Evolutionary conservation across 2,797 vertebrate genomes (phyloP).

Genomic region (Knipowitschia caucasica): DNA sequence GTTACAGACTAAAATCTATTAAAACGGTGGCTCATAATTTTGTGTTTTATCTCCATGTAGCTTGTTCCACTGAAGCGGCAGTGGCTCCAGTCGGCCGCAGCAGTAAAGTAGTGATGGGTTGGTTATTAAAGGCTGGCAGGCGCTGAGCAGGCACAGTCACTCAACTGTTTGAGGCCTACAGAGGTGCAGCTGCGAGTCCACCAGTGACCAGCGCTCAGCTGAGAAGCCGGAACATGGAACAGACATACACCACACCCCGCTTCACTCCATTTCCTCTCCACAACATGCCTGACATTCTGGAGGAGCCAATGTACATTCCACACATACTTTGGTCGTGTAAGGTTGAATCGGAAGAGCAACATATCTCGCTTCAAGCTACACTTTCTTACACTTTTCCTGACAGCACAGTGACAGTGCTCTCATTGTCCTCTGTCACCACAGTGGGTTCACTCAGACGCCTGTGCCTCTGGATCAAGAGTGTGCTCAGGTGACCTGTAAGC

Average conservation of each 20-base stretch:
- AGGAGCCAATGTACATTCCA: conserved; percentile 71
- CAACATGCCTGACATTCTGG: conserved; percentile 69
- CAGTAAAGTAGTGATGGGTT: conserved; percentile 43
- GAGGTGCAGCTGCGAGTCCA: conserved; percentile 58
- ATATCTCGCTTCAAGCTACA: conserved; percentile 30
- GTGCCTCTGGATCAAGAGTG: conserved; percentile 20
- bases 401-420: conserved; percentile 15
- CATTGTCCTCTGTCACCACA: conserved; percentile 18
- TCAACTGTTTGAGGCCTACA: conserved; percentile 55
- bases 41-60: conserved; percentile 19
- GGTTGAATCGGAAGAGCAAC: conserved; percentile 24
- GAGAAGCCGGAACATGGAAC: conserved; percentile 51
- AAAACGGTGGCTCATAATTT: neutral
- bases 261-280: conserved; percentile 41
- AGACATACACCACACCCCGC: conserved; percentile 21
- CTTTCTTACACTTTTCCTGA: conserved; percentile 15
- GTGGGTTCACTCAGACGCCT: conserved; percentile 33
- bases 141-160: conserved; percentile 39
- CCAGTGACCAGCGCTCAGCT: conserved; percentile 61
- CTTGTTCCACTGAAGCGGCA: conserved; percentile 5
- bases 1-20: too few species aligned
- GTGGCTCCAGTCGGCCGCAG: conserved; percentile 16
- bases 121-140: conserved; percentile 42
- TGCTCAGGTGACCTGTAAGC: conserved; percentile 72
- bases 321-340: conserved; percentile 50